Conservation (phyloP, 53 echinoderm and acorn worm genomes). For the Echinarachnius parma region DNA sequence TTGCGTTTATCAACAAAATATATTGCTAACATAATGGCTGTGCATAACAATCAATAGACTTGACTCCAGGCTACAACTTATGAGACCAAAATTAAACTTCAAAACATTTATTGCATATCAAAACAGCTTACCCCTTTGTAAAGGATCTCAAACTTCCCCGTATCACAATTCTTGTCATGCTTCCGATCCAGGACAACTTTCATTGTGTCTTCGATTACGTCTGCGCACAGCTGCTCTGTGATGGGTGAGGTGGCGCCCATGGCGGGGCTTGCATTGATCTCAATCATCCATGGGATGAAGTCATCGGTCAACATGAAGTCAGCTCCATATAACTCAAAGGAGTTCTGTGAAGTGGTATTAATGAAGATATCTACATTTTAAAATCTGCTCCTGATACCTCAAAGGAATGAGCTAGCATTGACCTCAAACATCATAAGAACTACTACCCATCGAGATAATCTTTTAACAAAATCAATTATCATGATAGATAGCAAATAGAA, state of each 20-base stretch:
- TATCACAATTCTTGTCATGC: conserved; percentile 91
- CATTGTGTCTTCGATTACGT: conserved; percentile 95
- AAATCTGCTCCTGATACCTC: too few relatives aligned
- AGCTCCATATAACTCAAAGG: conserved; percentile 98
- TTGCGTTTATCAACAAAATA: too few relatives aligned
- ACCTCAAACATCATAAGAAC: too few relatives aligned
- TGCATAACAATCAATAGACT: too few relatives aligned
- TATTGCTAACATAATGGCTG: too few relatives aligned
- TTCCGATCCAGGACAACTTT: conserved; percentile 91
- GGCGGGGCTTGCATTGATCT: conserved; percentile 98
- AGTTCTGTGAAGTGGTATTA: too few relatives aligned
- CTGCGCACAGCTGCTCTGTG: conserved; percentile 90
- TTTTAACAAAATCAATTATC: too few relatives aligned
- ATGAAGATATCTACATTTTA: too few relatives aligned
- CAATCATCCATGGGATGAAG: conserved; percentile 91
- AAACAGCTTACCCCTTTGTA: conserved; percentile 93
- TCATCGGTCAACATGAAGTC: conserved; percentile 99
- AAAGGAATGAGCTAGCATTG: too few relatives aligned
- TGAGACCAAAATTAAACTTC: not conserved
- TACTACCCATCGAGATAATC: too few relatives aligned
- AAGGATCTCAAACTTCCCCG: conserved; percentile 80
- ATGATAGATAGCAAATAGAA: too few relatives aligned
- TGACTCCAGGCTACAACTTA: too few relatives aligned
- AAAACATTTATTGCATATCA: not conserved
- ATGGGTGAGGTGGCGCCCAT: conserved; percentile 93